Conservation (phyloP, 2,888 invertebrate genomes). For the Encarsia formosa region DNA sequence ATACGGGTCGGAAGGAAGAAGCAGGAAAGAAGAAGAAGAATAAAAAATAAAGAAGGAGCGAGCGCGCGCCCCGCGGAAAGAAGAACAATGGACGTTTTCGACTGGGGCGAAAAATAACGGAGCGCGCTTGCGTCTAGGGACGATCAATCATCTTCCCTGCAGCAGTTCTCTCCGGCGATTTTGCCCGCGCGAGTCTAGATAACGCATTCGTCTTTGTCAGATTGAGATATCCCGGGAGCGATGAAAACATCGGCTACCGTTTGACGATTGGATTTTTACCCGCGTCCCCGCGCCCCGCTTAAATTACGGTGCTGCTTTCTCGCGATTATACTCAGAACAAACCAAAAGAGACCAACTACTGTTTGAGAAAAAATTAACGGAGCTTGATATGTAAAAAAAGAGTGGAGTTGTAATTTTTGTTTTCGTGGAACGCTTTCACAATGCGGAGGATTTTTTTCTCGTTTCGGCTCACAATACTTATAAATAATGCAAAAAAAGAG, state of each 20-base stretch:
- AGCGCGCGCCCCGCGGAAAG: neutral
- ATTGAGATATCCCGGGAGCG: slow-evolving; percentile 17
- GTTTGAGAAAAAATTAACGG: neutral
- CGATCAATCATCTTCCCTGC: slow-evolving; percentile 30
- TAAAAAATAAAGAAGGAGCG: neutral
- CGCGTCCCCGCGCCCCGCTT: neutral
- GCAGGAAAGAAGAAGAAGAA: neutral
- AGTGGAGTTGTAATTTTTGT: too few species aligned
- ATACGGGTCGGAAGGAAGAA: neutral
- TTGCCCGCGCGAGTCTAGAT: slow-evolving; percentile 28
- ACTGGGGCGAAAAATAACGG: slow-evolving; percentile 1
- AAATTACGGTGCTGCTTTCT: neutral
- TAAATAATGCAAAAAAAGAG: too few species aligned
- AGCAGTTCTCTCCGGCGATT: slow-evolving; percentile 27
- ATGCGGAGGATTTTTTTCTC: too few species aligned
- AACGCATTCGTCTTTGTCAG: slow-evolving; percentile 31
- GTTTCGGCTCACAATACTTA: too few species aligned
- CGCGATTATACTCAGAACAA: neutral
- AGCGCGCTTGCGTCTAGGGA: slow-evolving; percentile 10
- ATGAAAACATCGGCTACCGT: neutral
- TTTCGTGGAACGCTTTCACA: too few species aligned
- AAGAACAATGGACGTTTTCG: neutral
- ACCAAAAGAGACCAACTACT: neutral
- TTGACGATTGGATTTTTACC: neutral
- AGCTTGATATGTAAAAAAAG: too few species aligned